Evolutionary conservation across 2,888 invertebrate species (phyloP).

Genomic region (Iselma pallidipennis): DNA sequence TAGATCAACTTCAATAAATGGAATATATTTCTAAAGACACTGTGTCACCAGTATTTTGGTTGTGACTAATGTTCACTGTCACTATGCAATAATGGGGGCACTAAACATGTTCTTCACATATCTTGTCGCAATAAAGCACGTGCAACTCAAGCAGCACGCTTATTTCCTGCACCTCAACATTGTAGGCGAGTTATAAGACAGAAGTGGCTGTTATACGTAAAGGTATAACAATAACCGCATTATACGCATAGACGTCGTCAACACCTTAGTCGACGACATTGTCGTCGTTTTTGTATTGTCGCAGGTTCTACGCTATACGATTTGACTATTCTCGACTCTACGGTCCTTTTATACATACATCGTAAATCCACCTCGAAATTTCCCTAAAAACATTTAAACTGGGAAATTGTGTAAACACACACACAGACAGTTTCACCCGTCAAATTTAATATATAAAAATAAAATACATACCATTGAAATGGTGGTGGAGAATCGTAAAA

Average conservation of each 20-base stretch:
- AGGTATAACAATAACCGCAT: no score
- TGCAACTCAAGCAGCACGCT: conserved; percentile 15
- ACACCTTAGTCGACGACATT: no score
- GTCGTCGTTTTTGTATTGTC: no score
- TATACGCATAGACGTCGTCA: no score
- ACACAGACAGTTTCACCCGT: neutral
- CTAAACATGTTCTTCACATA: conserved; percentile 11
- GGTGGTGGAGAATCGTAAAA: neutral
- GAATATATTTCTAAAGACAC: no score
- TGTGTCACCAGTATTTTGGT: neutral
- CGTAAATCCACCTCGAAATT: conserved; percentile 28
- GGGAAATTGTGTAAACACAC: conserved; percentile 5
- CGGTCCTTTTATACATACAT: conserved; percentile 26
- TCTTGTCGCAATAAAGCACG: conserved; percentile 19
- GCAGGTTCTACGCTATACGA: no score
- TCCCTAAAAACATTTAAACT: conserved; percentile 2
- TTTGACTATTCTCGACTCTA: no score
- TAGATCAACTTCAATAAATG: no score
- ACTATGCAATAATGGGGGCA: conserved; percentile 12
- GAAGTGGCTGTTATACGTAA: conserved; percentile 5
- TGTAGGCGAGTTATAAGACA: conserved; percentile 1
- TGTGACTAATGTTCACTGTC: conserved; percentile 15
- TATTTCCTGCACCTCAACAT: conserved; percentile 6
- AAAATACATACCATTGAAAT: conserved; percentile 7
- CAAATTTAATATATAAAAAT: conserved; percentile 19